Base-by-base conservation (phyloP, 30 jellyfish, hydroid and myxozoan species). In the Turritopsis rubra region DNA sequence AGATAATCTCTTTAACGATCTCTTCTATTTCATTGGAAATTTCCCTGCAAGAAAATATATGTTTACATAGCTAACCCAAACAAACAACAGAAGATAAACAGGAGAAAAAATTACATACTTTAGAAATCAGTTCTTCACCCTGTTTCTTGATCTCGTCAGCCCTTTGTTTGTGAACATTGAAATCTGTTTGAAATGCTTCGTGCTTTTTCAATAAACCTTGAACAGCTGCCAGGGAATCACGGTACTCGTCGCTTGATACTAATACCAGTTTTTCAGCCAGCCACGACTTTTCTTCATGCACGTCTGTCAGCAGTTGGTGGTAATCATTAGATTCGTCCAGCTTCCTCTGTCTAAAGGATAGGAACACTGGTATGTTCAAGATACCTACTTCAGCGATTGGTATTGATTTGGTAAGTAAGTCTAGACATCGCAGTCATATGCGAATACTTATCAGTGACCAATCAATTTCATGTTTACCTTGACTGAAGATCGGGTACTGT, bases 211-310 rank as follows among this genome's bases (percentile, higher is more conserved):
- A 84, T 72, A 92, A 90, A 27, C 97, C 96, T 83, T 85, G 96
- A n/a, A 92, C 96, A 75, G 98, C 95, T 8, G 96, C 98, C 31
- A 92, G 81, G 53, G 95, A 71, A 66, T 92, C 98, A 8, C 98
- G 96, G 72, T 87, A 88, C 76, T 92, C 98, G 82, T 92, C 96
- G 70, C 90, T 92, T 25, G 96, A 92, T 16, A 92, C 91, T 26
- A 92, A 71, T 0, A 89, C 86, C 29, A 24, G 84, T 76, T 92
- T 92, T 90, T 92, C 98, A 18, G 96, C 90, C 71, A 92, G 85
- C 98, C 98, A 92, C 9, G 98, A 92, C 66, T 87, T 95, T 81
- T 92, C 98, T 85, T 87, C 98, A 60, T 92, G 95, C 29, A 92
- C 77, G 68, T 92, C 86, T 21, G 98, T 92, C 41, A 89, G 70